These are phyloP conservation scores for Parthenolecanium corni DNA, from an alignment of 2,888 invertebrate genomes.

Conservation along the genomic window DNA sequence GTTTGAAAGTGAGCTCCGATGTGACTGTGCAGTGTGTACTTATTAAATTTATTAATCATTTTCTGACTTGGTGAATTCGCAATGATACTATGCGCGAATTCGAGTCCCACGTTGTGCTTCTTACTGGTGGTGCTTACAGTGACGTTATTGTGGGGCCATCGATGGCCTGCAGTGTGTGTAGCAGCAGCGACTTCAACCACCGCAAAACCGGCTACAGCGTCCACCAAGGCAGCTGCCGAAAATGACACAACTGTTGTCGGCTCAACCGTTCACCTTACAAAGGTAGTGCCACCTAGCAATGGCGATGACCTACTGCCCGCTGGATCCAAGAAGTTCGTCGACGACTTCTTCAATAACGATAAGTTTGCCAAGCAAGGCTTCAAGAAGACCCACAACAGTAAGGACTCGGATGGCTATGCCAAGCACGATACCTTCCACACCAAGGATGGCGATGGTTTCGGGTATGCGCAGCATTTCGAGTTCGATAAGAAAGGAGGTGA, in stretches of 20 bases:
- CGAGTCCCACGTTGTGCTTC: neutral
- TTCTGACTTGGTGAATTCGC: neutral
- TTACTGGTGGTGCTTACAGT: neutral
- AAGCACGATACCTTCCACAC: slow-evolving; percentile 61
- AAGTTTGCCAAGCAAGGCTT: slow-evolving; percentile 13
- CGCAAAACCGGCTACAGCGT: neutral
- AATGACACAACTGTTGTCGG: slow-evolving; percentile 20
- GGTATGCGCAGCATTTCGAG: slow-evolving; percentile 48
- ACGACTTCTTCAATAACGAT: slow-evolving; percentile 30
- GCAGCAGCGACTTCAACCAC: too few relatives aligned
- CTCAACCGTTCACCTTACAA: slow-evolving; percentile 5
- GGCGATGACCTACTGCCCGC: neutral
- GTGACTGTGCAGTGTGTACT: too few relatives aligned
- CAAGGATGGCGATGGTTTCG: slow-evolving; percentile 59
- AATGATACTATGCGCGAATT: slow-evolving; percentile 16
- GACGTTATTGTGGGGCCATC: too few relatives aligned
- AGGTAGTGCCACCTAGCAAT: neutral
- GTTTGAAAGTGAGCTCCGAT: too few relatives aligned
- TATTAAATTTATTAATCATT: too few relatives aligned
- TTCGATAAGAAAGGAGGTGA: slow-evolving; percentile 35
- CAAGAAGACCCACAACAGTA: slow-evolving; percentile 43
- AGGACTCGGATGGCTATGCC: too few relatives aligned
- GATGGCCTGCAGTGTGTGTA: too few relatives aligned
- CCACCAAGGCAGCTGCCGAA: neutral
- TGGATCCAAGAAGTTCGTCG: neutral